Base-by-base conservation (phyloP, 2,888 invertebrate genomes). In the Synanthedon myopaeformis region DNA sequence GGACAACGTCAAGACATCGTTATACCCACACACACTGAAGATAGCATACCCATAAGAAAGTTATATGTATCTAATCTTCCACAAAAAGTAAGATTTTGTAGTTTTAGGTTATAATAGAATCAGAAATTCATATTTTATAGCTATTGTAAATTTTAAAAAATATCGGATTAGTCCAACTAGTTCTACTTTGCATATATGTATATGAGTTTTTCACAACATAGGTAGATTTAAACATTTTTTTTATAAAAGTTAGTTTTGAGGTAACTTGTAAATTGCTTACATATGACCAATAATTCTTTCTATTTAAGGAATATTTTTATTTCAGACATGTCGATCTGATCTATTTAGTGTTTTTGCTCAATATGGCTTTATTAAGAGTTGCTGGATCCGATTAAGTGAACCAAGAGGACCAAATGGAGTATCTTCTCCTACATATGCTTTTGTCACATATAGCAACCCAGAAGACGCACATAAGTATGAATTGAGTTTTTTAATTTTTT, bases 1-100 rank as follows among this genome's bases (percentile, higher is more conserved):
- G 60, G 72, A 55, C 70, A 70, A 11, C 77, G 70, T 55, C 69
- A 67, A 48, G 57, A 76, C 56, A 67, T 75, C 65, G 78, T 69
- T 68, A 74, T 78, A 58, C 86, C 87, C 54, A 87, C 86, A 57
- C 85, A 86, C 58, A 90, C 89, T 42, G 85, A 88, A 72, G 89
- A 90, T 73, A 89, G 89, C 56, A 86, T 89, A 66, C 90, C 89
- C 14, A 89, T 90, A 60, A 78, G 90, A 65, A 90, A 90, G 69
- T 66, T 90, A 54, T 90, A 90, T 66, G 80, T 90, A 56, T 82
- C 89, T 17, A 90, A 90, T 69, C 74, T 90, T 63, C 89, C 90
- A 57, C 79, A 86, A 56, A 85, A 89, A 72, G 90, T 90, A 74
- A 76, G 74, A 19, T 17, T 52, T 35, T 35, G 8, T 35, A 35